A percentile compares a stretch with the other conserved stretches of the same genome.
Conservation (phyloP, 1,140 invertebrate species). For the Ips typographus region DNA sequence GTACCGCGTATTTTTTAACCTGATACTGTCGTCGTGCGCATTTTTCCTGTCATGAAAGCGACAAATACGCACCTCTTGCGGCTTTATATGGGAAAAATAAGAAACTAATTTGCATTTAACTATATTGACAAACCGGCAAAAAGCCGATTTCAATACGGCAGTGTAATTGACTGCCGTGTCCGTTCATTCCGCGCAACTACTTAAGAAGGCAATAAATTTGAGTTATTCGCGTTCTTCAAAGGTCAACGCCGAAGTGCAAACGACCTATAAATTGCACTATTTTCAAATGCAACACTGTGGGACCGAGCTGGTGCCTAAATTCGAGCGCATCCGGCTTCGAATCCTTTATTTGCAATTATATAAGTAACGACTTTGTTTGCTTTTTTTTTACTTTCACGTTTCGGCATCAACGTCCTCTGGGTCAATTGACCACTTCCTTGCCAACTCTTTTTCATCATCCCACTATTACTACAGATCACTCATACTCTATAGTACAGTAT, state of each 20-base stretch:
- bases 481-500: no score
- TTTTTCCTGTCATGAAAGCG: no score
- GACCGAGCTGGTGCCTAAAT: constrained; percentile 35
- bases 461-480: no score
- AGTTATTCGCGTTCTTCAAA: constrained; percentile 36
- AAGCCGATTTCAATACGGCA: constrained; percentile 5
- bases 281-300: constrained; percentile 35
- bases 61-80: no score
- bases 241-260: constrained; percentile 35
- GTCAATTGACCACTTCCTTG: constrained; percentile 36
- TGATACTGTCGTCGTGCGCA: no score
- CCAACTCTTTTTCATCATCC: not conserved
- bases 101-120: no score
- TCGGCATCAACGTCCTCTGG: constrained; percentile 30
- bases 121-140: no score
- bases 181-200: constrained; percentile 21
- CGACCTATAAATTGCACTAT: constrained; percentile 37
- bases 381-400: constrained; percentile 17
- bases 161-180: constrained; percentile 19
- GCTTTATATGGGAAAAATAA: no score
- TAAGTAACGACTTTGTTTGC: constrained; percentile 35
- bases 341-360: constrained; percentile 38
- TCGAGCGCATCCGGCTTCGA: constrained; percentile 35
- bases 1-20: no score
- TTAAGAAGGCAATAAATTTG: constrained; percentile 35